Conservation (phyloP, 2,113 vertebrate species). For the Monopterus albus region DNA sequence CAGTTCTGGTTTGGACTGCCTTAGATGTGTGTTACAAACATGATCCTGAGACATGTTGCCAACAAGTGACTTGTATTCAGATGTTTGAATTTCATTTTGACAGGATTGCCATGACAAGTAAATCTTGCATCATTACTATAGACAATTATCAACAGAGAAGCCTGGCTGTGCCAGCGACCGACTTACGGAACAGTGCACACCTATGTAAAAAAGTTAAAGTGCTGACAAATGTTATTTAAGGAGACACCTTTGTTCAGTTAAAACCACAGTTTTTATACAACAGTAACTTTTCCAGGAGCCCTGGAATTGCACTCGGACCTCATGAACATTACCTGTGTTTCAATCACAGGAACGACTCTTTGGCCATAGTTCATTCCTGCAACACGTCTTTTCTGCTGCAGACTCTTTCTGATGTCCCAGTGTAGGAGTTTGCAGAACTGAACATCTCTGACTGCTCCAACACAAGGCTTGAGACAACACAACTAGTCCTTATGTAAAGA, state of each 20-base stretch:
- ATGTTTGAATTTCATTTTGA: not conserved
- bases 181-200: not conserved
- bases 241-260: not conserved
- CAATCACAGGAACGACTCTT: not conserved
- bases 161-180: not conserved
- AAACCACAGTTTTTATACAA: not conserved
- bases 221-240: not conserved
- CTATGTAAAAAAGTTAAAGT: not conserved
- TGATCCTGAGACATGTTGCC: not conserved
- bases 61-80: not conserved
- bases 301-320: too few relatives aligned
- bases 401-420: not conserved
- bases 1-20: not conserved
- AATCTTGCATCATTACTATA: conserved; percentile 7
- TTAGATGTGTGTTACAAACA: not conserved
- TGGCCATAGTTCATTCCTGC: not conserved
- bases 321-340: not conserved
- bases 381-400: not conserved
- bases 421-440: not conserved
- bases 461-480: not conserved
- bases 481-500: too few relatives aligned
- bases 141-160: not conserved
- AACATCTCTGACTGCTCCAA: not conserved
- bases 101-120: not conserved
- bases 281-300: too few relatives aligned